A percentile compares a stretch with the other conserved stretches of the same genome.
Evolutionary conservation across 2,797 vertebrate genomes (phyloP).

Genomic region (Notoglanidium macrostoma): DNA sequence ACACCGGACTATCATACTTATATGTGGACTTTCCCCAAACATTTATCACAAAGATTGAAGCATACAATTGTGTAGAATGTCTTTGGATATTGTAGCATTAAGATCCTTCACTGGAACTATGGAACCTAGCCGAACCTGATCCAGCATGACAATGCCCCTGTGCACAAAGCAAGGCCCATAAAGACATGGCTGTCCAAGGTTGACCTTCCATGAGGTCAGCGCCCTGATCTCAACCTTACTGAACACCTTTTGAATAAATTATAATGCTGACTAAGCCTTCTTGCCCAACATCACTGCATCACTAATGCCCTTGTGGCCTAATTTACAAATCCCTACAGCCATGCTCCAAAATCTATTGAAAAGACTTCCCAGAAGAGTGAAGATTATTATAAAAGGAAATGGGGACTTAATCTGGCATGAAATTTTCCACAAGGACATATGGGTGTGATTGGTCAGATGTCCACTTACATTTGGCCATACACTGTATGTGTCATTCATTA

Average conservation of each 20-base stretch:
- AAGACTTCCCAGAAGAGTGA: not conserved
- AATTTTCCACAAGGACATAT: not conserved
- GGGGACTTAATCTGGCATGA: not conserved
- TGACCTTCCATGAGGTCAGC: no score
- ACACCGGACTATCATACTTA: not conserved
- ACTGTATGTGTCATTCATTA: not conserved
- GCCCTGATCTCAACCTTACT: not conserved
- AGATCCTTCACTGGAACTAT: not conserved
- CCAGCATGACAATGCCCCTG: not conserved
- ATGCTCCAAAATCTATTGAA: not conserved
- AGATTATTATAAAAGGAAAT: not conserved
- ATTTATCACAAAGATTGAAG: not conserved
- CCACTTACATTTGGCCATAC: not conserved
- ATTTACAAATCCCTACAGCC: not conserved
- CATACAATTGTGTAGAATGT: not conserved
- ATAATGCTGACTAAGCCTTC: not conserved
- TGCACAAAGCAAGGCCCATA: not conserved
- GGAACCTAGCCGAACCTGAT: not conserved
- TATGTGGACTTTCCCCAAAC: no score
- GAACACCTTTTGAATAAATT: not conserved
- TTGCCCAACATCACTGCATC: not conserved
- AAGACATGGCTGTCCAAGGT: not conserved
- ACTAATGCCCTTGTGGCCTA: not conserved
- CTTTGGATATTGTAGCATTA: not conserved
- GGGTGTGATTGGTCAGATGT: not conserved